Evolutionary conservation across 2,888 invertebrate genomes (phyloP), one percentile per base, ranked within the genome.

Genomic region (Pachliopta kotzebuea): DNA sequence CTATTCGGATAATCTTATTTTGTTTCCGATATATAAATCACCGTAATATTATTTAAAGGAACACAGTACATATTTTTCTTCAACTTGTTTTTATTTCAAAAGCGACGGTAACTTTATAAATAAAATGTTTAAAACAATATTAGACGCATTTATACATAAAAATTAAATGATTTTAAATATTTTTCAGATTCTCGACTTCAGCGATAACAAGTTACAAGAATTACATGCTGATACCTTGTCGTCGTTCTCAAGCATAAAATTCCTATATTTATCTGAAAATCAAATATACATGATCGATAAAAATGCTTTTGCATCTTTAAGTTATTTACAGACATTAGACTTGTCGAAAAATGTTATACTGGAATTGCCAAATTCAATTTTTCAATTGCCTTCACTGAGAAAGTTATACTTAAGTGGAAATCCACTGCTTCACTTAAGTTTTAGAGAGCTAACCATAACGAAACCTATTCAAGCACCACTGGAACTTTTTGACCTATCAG

Each of bases 391-490:
- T 0, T 88, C 92, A 0, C 76, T 95, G 65, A 86, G 94, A 61
- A 94, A 93, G 76, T 80, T 95, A 26, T 94, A 94, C 74, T 84
- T 95, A 2, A 89, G 82, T 31, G 84, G 92, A 9, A 94, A 94
- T 75, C 84, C 85, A 0, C 75, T 94, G 56, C 73, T 83, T 11
- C 90, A 92, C 63, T 71, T 84, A 21, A 81, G 78, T 24, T 80
- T 92, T 57, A 81, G 81, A 56, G 73, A 83, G 29, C 71, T 86
- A 23, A 74, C 78, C n/a, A 80, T 92, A 45, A 80, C 76, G 17
- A 93, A 90, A 57, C 94, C 94, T 0, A 88, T 95, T 4, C 83
- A 72, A 70, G 94, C 94, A 0, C 94, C 94, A 0, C 72, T 94
- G 57, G 89, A 92, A 69, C 88, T 92, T 67, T 75, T 95, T 9